phyloP scores from a whole-genome alignment of 92 coral and sea anemone genomes.

The Heliopora coerulea region DNA sequence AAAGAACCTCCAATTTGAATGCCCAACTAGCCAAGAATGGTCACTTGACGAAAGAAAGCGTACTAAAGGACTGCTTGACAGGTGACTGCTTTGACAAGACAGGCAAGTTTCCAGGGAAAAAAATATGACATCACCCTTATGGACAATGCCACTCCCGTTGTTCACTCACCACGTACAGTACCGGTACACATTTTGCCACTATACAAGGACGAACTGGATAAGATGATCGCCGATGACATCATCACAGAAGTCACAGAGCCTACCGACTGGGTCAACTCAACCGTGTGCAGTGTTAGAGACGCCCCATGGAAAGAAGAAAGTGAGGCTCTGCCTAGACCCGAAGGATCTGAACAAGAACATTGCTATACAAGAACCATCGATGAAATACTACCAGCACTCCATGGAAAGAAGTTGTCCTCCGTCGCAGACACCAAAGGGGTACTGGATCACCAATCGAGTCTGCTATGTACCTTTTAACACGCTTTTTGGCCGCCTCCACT shows the following conservation, averaged over 20 bases:
- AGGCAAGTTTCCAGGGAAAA: slow-evolving; percentile 53
- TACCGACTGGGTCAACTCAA: too few species aligned
- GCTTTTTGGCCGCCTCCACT: slow-evolving; percentile 27
- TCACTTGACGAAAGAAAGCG: slow-evolving; percentile 31
- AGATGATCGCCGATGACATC: slow-evolving; percentile 51
- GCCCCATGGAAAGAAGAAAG: slow-evolving; percentile 57
- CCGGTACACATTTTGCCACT: slow-evolving; percentile 62
- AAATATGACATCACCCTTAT: slow-evolving; percentile 41
- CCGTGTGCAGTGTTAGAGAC: slow-evolving; percentile 57
- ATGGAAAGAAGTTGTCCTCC: slow-evolving; percentile 57
- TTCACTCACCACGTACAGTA: slow-evolving; percentile 51
- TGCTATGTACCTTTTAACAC: slow-evolving; percentile 67
- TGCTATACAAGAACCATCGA: slow-evolving; percentile 64
- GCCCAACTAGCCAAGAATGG: slow-evolving; percentile 3
- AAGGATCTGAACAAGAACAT: slow-evolving; percentile 63
- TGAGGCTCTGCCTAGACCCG: slow-evolving; percentile 60
- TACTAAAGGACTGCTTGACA: slow-evolving; percentile 40
- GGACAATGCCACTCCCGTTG: slow-evolving; percentile 43
- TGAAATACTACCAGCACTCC: slow-evolving; percentile 54
- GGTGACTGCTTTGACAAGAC: slow-evolving; percentile 58
- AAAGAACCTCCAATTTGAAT: background rate
- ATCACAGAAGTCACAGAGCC: slow-evolving; percentile 51
- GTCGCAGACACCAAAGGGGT: slow-evolving; percentile 52
- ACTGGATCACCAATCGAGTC: slow-evolving; percentile 56
- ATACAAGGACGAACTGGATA: slow-evolving; percentile 51